These are phyloP conservation scores for Trachelus iudaicus DNA, from an alignment of 2,888 invertebrate species.

Conservation along the genomic window DNA sequence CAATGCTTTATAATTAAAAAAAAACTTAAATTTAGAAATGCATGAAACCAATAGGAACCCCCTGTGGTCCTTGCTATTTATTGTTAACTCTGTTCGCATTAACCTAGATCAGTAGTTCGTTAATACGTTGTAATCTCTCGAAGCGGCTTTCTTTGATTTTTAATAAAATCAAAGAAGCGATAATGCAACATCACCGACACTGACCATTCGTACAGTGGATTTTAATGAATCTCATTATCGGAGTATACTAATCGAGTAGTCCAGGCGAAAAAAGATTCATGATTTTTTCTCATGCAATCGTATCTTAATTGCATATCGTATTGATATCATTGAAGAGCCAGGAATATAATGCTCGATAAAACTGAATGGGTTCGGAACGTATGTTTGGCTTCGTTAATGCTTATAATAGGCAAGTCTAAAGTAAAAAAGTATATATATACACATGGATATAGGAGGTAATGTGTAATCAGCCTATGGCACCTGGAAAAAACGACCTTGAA, in stretches of 20 bases:
- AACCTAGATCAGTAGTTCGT: background rate
- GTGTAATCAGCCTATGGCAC: background rate
- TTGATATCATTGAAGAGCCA: background rate
- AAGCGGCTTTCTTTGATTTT: background rate
- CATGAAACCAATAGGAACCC: no score
- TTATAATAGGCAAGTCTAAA: background rate
- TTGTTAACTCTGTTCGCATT: background rate
- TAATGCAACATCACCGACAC: background rate
- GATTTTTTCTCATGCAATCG: background rate
- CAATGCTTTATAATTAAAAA: background rate
- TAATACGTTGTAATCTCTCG: background rate
- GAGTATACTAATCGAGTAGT: background rate
- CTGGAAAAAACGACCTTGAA: background rate
- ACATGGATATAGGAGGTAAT: background rate
- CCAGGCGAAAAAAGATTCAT: background rate
- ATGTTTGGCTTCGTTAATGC: background rate
- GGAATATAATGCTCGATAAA: background rate
- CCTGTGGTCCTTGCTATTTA: background rate
- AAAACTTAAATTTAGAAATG: no score
- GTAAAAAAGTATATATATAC: background rate
- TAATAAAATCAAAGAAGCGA: background rate
- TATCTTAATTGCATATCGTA: background rate
- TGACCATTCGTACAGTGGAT: background rate
- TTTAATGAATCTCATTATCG: background rate
- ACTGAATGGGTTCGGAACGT: background rate